Evolutionary conservation across 1,140 invertebrate genomes (phyloP).

Genomic region (Eurytemora carolleeae): DNA sequence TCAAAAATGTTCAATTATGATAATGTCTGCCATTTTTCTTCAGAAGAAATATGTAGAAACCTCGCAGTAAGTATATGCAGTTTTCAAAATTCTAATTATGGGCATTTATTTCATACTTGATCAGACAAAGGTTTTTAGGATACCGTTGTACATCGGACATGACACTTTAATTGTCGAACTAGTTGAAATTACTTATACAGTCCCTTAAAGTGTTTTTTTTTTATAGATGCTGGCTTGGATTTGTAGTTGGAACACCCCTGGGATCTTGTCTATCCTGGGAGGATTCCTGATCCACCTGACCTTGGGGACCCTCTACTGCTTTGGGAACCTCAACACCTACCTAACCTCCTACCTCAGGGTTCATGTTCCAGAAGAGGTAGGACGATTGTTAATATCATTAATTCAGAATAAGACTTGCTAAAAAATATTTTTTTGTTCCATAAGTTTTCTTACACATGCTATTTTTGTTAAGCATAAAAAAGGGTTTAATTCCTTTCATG

Average conservation of each 20-base stretch:
- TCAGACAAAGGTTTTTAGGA: too few relatives aligned
- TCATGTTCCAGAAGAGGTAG: slow-evolving; percentile 16
- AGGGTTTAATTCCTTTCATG: slow-evolving; percentile 23
- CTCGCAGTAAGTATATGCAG: too few relatives aligned
- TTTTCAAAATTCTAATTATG: too few relatives aligned
- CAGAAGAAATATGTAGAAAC: too few relatives aligned
- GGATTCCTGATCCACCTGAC: slow-evolving; percentile 24
- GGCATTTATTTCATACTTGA: too few relatives aligned
- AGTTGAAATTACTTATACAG: too few relatives aligned
- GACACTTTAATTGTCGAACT: too few relatives aligned
- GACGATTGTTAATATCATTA: slow-evolving; percentile 23
- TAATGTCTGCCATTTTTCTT: too few relatives aligned
- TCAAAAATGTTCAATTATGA: too few relatives aligned
- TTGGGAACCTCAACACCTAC: slow-evolving; percentile 29
- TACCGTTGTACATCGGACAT: too few relatives aligned
- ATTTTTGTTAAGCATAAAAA: slow-evolving; percentile 22
- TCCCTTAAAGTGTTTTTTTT: too few relatives aligned
- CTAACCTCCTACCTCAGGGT: slow-evolving; percentile 27
- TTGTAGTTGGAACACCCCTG: background rate
- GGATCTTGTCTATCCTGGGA: slow-evolving; percentile 18
- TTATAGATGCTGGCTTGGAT: too few relatives aligned
- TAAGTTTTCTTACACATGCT: slow-evolving; percentile 26
- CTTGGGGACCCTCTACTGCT: slow-evolving; percentile 22
- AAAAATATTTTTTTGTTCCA: slow-evolving; percentile 22
- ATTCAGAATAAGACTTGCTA: slow-evolving; percentile 27